Percentiles rank a stretch among this genome's conserved stretches.
Conservation (phyloP, 2,888 invertebrate genomes). For the Himalopsyche japonica region DNA sequence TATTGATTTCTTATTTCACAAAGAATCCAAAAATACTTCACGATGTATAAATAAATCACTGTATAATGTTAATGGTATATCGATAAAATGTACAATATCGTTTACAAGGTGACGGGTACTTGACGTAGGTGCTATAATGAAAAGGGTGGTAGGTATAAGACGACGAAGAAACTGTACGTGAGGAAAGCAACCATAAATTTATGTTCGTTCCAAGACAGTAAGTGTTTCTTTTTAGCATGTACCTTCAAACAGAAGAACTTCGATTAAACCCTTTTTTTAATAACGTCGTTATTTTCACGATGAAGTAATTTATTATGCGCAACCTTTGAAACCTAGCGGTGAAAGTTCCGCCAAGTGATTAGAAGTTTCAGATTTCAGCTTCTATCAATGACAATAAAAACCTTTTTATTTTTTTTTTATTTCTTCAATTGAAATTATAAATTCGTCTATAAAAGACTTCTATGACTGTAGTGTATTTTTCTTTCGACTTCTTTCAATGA, state of each 20-base stretch:
- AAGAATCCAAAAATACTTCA: background rate
- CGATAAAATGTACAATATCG: background rate
- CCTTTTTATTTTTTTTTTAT: too few relatives aligned
- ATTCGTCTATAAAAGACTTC: too few relatives aligned
- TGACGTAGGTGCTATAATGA: background rate
- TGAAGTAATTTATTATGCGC: too few relatives aligned
- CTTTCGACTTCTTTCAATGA: too few relatives aligned
- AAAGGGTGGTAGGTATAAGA: background rate
- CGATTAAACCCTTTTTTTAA: too few relatives aligned
- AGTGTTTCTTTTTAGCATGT: background rate
- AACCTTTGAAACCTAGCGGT: too few relatives aligned
- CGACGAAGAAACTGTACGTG: background rate
- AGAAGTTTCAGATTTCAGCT: too few relatives aligned
- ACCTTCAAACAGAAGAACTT: background rate
- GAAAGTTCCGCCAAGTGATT: too few relatives aligned
- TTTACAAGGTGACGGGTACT: background rate
- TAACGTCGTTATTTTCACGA: too few relatives aligned
- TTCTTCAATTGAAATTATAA: too few relatives aligned
- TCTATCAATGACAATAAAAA: too few relatives aligned
- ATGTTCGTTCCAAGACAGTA: background rate
- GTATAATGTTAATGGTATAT: background rate
- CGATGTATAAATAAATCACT: background rate
- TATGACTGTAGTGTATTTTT: too few relatives aligned
- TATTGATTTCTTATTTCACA: background rate
- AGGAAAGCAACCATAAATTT: background rate